Evolutionary conservation across 1,140 invertebrate species (phyloP).

Genomic region (Marisa cornuarietis): DNA sequence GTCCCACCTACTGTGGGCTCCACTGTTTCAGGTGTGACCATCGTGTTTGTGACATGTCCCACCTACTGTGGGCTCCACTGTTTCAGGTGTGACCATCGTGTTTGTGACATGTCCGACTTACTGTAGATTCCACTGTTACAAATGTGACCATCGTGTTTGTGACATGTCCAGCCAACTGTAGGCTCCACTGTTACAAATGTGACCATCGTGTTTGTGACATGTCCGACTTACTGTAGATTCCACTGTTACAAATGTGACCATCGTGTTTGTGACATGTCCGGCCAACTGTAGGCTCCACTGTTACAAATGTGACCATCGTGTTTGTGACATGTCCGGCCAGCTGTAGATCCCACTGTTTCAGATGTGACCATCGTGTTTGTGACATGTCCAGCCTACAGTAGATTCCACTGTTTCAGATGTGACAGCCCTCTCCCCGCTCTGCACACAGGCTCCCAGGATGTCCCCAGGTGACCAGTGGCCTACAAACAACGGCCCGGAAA

Average conservation of each 20-base stretch:
- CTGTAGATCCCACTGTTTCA: background rate
- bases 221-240: background rate
- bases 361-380: slow-evolving; percentile 3
- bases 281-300: no score
- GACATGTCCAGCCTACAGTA: background rate
- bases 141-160: slow-evolving; percentile 3
- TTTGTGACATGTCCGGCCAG: background rate
- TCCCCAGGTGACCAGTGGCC: slow-evolving; percentile 6
- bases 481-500: background rate
- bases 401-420: background rate
- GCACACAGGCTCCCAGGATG: background rate
- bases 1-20: no score
- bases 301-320: background rate
- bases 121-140: background rate
- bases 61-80: no score
- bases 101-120: background rate
- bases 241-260: background rate
- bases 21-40: background rate
- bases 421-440: background rate
- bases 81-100: background rate
- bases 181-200: background rate
- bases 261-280: background rate
- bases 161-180: background rate
- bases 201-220: background rate
- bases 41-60: background rate